Base-by-base conservation (phyloP, 2,797 vertebrate species). In the Gymnothorax javanicus region DNA sequence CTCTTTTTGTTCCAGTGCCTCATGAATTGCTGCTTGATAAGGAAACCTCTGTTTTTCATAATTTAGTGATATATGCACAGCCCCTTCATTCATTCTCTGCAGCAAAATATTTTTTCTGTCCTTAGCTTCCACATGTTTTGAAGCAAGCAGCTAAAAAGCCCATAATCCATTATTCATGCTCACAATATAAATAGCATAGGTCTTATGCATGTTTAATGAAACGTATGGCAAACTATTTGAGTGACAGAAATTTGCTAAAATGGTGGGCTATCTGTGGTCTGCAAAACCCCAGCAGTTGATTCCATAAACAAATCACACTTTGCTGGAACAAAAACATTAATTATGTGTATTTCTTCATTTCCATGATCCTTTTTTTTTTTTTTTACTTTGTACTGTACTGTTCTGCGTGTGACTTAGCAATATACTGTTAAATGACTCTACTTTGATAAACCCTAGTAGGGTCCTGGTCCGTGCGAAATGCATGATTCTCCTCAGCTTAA, bases 171-270 rank as follows among this genome's bases (percentile, higher is more conserved):
- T 92, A 93, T 92, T 92, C 85, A 92, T 89, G 86, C 59, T 85
- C 77, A 87, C 86, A 91, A 90, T 92, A 91, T 93, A 91, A 92
- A 92, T 92, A 89, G 89, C 91, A 91, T 92, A 90, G 88, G 87
- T 87, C 83, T 60, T 64, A 90, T 93, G 89, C 88, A 91, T 90
- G 88, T 92, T 93, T 89, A 33, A 92, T 86, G 84, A 85, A 57
- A 73, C 27, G 56, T 64, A 81, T 83, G 83, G 84, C 85, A 88
- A 87, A 89, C 82, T 0, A 84, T 88, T 86, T 88, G 82, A 89
- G 75, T 87, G 88, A 88, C 87, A 87, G 86, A 73, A 86, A 85
- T 88, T 84, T 83, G 23, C 56, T 69, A 52, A 87, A 86, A 85
- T 52, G 85, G 33, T 43, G 33, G 33, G 33, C 60, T 86, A 82